These are phyloP conservation scores for Hipposideros larvatus DNA, from an alignment of 2,797 vertebrate genomes.

Conservation along the genomic window DNA sequence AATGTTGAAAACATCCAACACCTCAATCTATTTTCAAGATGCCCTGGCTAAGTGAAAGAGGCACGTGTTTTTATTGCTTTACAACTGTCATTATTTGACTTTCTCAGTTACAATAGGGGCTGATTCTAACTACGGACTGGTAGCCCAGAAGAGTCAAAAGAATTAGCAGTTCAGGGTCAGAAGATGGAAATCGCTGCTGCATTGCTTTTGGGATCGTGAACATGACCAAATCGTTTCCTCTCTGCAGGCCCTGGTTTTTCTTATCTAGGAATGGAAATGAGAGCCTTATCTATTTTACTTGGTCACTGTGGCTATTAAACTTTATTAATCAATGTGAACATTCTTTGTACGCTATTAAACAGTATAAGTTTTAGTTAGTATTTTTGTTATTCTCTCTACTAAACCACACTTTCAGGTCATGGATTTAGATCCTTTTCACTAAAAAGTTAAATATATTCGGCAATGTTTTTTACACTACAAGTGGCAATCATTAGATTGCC, in stretches of 20 bases:
- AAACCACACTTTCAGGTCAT: not conserved
- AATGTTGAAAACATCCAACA: not conserved
- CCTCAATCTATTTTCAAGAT: not conserved
- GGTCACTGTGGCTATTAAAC: not conserved
- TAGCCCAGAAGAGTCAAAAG: not conserved
- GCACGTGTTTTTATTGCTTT: not conserved
- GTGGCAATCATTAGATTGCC: not conserved
- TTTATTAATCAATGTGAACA: not conserved
- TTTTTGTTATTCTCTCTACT: not conserved
- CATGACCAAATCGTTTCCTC: not conserved
- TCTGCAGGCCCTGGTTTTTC: not conserved
- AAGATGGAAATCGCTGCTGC: not conserved
- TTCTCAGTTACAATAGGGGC: not conserved
- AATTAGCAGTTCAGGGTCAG: not conserved
- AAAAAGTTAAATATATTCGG: not conserved
- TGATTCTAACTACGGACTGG: not conserved
- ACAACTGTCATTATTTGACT: not conserved
- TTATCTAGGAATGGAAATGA: not conserved
- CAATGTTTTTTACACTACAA: not conserved
- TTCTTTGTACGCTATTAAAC: not conserved
- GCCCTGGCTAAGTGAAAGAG: not conserved
- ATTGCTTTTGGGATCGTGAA: not conserved
- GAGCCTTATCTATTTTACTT: not conserved
- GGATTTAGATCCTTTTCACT: conserved; percentile 20
- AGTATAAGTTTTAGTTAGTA: not conserved